Evolutionary conservation across 92 coral and sea anemone species (phyloP).

Genomic region (Desmophyllum pertusum): DNA sequence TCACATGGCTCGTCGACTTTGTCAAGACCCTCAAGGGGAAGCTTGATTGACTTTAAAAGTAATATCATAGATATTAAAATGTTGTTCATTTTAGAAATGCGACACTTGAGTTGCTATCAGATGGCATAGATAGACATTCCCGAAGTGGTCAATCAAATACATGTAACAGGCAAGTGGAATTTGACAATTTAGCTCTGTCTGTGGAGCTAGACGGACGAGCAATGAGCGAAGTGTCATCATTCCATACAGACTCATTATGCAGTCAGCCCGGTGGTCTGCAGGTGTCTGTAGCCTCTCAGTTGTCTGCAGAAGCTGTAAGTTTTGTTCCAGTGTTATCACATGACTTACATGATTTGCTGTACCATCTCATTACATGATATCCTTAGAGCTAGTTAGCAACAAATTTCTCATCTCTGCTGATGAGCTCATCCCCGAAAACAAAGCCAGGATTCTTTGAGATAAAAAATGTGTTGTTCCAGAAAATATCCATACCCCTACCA

Average conservation of each 20-base stretch:
- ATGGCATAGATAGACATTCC: neutral
- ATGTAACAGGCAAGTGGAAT: neutral
- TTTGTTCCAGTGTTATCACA: too few species aligned
- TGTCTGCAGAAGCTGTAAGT: constrained; percentile 17
- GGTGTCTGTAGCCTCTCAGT: constrained; percentile 14
- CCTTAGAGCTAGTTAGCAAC: too few species aligned
- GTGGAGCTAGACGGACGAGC: constrained; percentile 48
- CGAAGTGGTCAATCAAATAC: neutral
- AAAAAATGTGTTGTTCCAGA: too few species aligned
- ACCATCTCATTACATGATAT: too few species aligned
- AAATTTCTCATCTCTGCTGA: too few species aligned
- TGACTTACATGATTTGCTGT: too few species aligned
- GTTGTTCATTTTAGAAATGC: constrained; percentile 19
- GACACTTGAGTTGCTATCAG: constrained; percentile 16
- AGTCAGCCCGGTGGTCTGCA: constrained; percentile 17
- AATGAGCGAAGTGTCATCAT: constrained; percentile 62
- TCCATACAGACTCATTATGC: constrained; percentile 34
- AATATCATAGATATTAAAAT: neutral
- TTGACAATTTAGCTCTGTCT: constrained; percentile 37
- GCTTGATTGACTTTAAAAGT: neutral
- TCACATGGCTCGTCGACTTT: too few species aligned
- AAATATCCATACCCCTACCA: too few species aligned
- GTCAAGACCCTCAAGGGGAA: neutral
- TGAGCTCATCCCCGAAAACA: too few species aligned
- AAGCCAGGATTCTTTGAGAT: too few species aligned